Conservation (phyloP, 2,888 invertebrate genomes). For the Erpobdella octoculata region DNA sequence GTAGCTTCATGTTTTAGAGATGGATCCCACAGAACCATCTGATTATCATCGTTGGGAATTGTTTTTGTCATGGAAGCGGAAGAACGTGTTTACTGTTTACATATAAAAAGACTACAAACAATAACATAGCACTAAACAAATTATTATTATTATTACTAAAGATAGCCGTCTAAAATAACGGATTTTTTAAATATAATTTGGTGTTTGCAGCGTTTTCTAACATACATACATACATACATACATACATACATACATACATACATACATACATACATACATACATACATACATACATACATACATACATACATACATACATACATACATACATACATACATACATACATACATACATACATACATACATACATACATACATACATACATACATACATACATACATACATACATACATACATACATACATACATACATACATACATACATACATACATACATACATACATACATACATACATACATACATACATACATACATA, state of each 20-base stretch:
- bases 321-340: neutral
- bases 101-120: no score
- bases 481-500: slow-evolving; percentile 8
- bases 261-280: neutral
- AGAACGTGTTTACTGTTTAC: no score
- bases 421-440: no score
- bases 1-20: no score
- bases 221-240: neutral
- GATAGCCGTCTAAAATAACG: no score
- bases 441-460: slow-evolving; percentile 14
- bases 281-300: neutral
- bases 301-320: neutral
- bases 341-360: neutral
- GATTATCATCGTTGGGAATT: no score
- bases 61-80: no score
- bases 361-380: neutral
- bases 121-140: no score
- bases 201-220: neutral
- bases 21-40: no score
- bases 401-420: neutral
- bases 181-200: no score
- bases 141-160: no score
- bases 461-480: slow-evolving; percentile 8
- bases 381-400: neutral
- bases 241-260: neutral